Evolutionary conservation across 2,113 vertebrate genomes (phyloP).

Genomic region (Petrocephalus microphthalmus): DNA sequence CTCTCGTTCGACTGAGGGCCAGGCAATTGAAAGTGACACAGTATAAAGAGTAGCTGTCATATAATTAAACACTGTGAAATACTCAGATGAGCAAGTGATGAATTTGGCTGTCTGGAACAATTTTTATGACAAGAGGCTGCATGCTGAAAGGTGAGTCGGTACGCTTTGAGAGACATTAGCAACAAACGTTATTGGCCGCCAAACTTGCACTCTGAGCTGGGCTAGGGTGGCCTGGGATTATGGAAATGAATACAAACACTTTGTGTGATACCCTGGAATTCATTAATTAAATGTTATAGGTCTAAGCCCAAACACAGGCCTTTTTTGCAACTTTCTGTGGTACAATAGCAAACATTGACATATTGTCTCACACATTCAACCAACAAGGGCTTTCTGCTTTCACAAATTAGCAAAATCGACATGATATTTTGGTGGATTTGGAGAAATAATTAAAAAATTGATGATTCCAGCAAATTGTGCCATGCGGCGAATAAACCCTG

Average conservation of each 20-base stretch:
- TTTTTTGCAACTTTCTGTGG: background rate
- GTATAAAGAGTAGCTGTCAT: slow-evolving; percentile 63
- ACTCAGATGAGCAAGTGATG: slow-evolving; percentile 59
- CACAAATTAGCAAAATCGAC: background rate
- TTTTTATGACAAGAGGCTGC: slow-evolving; percentile 35
- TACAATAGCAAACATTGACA: background rate
- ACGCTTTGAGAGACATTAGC: slow-evolving; percentile 28
- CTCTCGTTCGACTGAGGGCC: slow-evolving; percentile 36
- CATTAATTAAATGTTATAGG: background rate
- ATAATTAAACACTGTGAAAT: slow-evolving; percentile 62
- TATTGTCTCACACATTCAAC: background rate
- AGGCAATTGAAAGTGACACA: slow-evolving; percentile 59
- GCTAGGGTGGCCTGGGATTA: background rate
- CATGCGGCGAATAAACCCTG: background rate
- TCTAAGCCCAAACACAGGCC: background rate
- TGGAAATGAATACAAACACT: background rate
- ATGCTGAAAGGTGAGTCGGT: slow-evolving; percentile 36
- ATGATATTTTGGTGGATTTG: background rate
- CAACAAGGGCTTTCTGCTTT: background rate
- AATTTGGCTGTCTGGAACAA: slow-evolving; percentile 53
- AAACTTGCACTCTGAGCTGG: background rate
- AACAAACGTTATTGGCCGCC: slow-evolving; percentile 1
- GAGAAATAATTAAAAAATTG: background rate
- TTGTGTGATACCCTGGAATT: background rate
- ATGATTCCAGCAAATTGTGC: background rate